Conservation (phyloP, 2,888 invertebrate genomes). For the Phania funesta region DNA sequence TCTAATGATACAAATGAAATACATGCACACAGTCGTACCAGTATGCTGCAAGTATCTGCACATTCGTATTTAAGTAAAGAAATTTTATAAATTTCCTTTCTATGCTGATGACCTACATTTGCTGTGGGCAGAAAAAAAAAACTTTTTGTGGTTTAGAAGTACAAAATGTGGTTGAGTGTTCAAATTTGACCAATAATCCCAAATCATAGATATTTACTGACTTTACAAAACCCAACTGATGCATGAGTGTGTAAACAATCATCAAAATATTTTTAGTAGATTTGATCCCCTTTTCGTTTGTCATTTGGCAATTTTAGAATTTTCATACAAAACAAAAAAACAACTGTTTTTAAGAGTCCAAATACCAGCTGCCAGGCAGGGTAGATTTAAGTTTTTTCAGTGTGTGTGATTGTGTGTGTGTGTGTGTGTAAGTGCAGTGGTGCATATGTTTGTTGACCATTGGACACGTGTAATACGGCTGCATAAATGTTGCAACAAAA, state of each 20-base stretch:
- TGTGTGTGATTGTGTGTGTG: background rate
- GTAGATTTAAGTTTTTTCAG: background rate
- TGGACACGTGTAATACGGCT: constrained; percentile 13
- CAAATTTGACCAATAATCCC: constrained; percentile 48
- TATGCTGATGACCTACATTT: constrained; percentile 47
- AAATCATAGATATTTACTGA: constrained; percentile 49
- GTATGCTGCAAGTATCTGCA: background rate
- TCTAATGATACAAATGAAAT: background rate
- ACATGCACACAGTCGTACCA: background rate
- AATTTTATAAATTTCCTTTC: constrained; percentile 24
- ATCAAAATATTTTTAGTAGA: constrained; percentile 8
- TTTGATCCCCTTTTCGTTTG: constrained; percentile 32
- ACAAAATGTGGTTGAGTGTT: constrained; percentile 36
- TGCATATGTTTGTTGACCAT: constrained; percentile 8
- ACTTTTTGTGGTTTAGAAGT: background rate
- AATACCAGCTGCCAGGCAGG: constrained; percentile 32
- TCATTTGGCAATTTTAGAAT: constrained; percentile 15
- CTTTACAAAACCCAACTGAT: background rate
- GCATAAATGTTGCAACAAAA: constrained; percentile 3
- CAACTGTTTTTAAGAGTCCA: background rate
- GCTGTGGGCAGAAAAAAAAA: background rate
- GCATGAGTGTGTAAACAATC: constrained; percentile 29
- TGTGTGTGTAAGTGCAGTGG: background rate
- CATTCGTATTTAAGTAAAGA: background rate
- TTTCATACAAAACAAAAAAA: background rate